Conservation (phyloP, 2,113 vertebrate species). For the Clupea harengus region DNA sequence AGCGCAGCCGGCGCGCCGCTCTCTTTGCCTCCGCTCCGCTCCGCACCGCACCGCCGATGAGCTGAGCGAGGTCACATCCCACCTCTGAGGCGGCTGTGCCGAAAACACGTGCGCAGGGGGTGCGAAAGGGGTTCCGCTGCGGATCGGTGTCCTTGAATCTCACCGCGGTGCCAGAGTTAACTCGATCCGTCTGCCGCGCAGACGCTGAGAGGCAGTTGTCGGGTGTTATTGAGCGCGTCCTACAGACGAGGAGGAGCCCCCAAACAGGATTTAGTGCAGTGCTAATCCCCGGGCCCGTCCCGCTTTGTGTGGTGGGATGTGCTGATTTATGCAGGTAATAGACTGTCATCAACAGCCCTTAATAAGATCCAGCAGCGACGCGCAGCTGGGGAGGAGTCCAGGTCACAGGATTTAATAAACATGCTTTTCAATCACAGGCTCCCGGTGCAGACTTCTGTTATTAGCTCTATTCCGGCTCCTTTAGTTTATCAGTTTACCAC, state of each 20-base stretch:
- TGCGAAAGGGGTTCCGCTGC: no score
- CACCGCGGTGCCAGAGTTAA: not conserved
- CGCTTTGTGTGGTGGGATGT: not conserved
- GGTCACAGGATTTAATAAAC: slow-evolving; percentile 34
- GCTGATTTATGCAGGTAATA: slow-evolving; percentile 45
- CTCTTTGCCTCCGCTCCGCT: no score
- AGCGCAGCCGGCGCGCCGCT: no score
- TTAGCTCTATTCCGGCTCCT: not conserved
- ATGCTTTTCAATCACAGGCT: slow-evolving; percentile 42
- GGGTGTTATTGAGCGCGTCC: slow-evolving; percentile 8
- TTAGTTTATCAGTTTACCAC: not conserved
- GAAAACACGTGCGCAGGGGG: no score
- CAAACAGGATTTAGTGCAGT: slow-evolving; percentile 8
- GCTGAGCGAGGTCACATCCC: no score
- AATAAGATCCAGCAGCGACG: slow-evolving; percentile 35
- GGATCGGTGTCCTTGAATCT: not conserved
- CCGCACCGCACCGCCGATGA: no score
- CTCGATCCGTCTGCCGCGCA: not conserved
- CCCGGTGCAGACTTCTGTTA: not conserved
- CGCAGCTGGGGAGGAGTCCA: not conserved
- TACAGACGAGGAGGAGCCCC: not conserved
- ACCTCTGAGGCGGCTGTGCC: no score
- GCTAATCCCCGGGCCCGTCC: slow-evolving; percentile 22
- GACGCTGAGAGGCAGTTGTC: not conserved
- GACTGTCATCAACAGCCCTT: slow-evolving; percentile 38